phyloP scores from a whole-genome alignment of 2,113 vertebrate genomes.

The Peucedramus taeniatus region DNA sequence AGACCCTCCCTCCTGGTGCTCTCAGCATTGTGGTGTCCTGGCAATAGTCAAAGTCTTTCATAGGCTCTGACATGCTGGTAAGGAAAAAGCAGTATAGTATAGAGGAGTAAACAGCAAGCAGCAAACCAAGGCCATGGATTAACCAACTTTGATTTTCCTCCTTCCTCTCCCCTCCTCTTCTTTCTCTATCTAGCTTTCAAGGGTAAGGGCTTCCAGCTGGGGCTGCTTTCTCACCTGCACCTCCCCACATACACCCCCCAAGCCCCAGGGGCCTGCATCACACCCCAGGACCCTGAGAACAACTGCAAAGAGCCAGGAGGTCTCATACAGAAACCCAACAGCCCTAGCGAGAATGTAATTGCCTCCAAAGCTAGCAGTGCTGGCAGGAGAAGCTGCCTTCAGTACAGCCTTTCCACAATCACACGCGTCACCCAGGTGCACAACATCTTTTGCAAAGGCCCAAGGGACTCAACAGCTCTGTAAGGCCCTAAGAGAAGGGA shows the following conservation, averaged over 20 bases:
- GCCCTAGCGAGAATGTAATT: neutral
- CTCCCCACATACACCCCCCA: too few relatives aligned
- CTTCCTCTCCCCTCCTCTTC: neutral
- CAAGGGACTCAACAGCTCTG: slow-evolving; percentile 36
- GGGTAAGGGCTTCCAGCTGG: neutral
- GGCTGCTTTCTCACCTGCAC: neutral
- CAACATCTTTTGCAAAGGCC: slow-evolving; percentile 11
- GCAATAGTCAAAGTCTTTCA: neutral
- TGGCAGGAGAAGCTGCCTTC: neutral
- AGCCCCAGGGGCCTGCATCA: neutral
- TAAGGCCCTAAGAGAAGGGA: slow-evolving; percentile 27
- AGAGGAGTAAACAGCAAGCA: neutral
- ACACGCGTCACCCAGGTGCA: slow-evolving; percentile 3
- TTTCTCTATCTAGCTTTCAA: neutral
- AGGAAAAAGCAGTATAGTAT: neutral
- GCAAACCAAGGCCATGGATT: neutral
- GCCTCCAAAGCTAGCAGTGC: neutral
- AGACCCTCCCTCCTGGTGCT: neutral
- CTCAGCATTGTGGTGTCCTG: neutral
- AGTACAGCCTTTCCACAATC: neutral
- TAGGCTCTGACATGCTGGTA: neutral
- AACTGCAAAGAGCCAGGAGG: neutral
- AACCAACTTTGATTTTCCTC: neutral
- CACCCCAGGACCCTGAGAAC: neutral
- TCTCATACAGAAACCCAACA: neutral